phyloP scores from a whole-genome alignment of 2,797 vertebrate genomes.

The Acanthurus leucopareius region DNA sequence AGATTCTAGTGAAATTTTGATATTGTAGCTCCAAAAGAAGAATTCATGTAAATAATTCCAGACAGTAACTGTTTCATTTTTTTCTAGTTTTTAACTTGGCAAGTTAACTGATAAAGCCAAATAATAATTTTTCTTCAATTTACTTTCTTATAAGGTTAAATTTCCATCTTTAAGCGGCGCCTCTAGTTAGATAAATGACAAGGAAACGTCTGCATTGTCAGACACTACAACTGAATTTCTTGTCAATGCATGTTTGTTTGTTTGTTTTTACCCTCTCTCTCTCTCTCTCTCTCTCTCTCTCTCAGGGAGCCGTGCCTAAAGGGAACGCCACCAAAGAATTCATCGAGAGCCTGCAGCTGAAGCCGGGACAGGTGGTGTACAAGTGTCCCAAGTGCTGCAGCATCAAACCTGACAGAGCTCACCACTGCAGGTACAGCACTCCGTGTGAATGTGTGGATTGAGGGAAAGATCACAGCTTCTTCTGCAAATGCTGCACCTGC shows the following conservation, averaged over 20 bases:
- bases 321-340: constrained; percentile 99
- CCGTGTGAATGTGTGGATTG: not conserved
- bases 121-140: not conserved
- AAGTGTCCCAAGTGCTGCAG: constrained; percentile 99
- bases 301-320: constrained; percentile 96
- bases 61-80: too few species aligned
- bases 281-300: constrained; percentile 6
- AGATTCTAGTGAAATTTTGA: too few species aligned
- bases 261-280: not conserved
- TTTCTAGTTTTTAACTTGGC: too few species aligned
- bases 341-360: constrained; percentile 97
- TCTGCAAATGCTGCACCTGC: constrained; percentile 26
- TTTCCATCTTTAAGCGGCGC: not conserved
- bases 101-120: not conserved
- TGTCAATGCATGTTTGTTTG: not conserved
- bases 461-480: not conserved
- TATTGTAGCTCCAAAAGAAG: too few species aligned
- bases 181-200: not conserved
- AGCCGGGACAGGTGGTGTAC: constrained; percentile 98
- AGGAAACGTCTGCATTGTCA: not conserved
- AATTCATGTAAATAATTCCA: too few species aligned
- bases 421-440: constrained; percentile 86
- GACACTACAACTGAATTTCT: not conserved
- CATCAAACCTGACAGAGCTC: constrained; percentile 98
- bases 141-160: not conserved